Base-by-base conservation (phyloP, 1,140 invertebrate species). In the Muscidifurax raptorellus region DNA sequence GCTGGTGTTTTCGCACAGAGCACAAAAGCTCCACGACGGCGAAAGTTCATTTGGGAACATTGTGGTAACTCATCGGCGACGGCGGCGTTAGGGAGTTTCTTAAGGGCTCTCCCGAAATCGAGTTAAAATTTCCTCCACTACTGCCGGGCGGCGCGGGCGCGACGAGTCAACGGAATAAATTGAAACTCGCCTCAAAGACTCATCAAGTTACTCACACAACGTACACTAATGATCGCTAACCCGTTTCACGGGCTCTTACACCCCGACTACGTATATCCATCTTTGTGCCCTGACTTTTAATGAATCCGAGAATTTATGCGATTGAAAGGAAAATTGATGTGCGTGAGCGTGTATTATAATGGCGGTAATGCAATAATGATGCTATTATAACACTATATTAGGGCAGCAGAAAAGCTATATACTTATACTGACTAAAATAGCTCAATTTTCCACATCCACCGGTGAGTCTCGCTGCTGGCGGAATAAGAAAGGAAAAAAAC, bases 101-200 rank as follows among this genome's bases (percentile, higher is more conserved):
- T 47, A 47, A 72, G 67, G 69, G 79, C 4, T 6, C 28, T 18
- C 44, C 36, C 40, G 28, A 69, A 28, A 72, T 80, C 40, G 36
- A 80, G 67, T 80, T 80, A 80, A 80, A 80, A 80, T 80, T 80
- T 80, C 0, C 13, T 30, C 22, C 7, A 40, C 28, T 40, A 47
- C 4, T 18, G 12, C 44, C 15, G 15, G 13, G 12, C 44, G 13
- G 12, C 44, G 52, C 25, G 28, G 13, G n/a, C 1, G 44, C 12
- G 2, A 36, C 52, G 52, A 82, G 69, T 75, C 47, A 75, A 52
- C 47, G 13, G 69, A 32, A 71, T 59, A 72, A 81, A 72, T 72
- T 72, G 44, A 81, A 82, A 82, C 80, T 82, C 74, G 71, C 47
- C 80, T 27, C 10, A 69, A 81, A 82, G 80, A 72, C 69, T 81